phyloP scores from a whole-genome alignment of 2,888 invertebrate genomes.

The Euzetes globulus region DNA sequence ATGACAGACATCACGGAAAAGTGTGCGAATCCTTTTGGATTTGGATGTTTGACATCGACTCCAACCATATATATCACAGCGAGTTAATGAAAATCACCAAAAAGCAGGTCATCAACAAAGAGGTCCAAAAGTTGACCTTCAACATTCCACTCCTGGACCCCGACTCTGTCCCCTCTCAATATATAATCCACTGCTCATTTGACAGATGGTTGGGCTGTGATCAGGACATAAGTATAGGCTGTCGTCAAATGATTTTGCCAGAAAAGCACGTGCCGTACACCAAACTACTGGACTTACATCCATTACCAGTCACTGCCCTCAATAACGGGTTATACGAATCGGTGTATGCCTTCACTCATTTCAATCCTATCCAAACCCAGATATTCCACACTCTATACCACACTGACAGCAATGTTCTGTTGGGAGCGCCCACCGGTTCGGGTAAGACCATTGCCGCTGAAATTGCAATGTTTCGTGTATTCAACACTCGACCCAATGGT shows the following conservation, averaged over 20 bases:
- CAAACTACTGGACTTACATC: slow-evolving; percentile 73
- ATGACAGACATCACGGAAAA: slow-evolving; percentile 78
- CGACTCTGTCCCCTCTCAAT: slow-evolving; percentile 75
- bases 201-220: slow-evolving; percentile 70
- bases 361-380: slow-evolving; percentile 98
- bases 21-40: slow-evolving; percentile 88
- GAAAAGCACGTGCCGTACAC: slow-evolving; percentile 35
- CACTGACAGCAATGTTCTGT: slow-evolving; percentile 81
- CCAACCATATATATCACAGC: slow-evolving; percentile 88
- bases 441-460: slow-evolving; percentile 99
- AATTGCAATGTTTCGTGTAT: slow-evolving; percentile 88
- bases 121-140: slow-evolving; percentile 77
- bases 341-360: slow-evolving; percentile 83
- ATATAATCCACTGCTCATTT: slow-evolving; percentile 75
- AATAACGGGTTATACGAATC: slow-evolving; percentile 67
- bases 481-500: slow-evolving; percentile 64
- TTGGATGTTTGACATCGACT: slow-evolving; percentile 92
- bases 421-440: slow-evolving; percentile 93
- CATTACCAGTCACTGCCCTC: slow-evolving; percentile 74
- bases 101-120: slow-evolving; percentile 64
- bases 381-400: slow-evolving; percentile 94
- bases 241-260: slow-evolving; percentile 30
- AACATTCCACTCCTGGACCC: slow-evolving; percentile 80
- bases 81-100: slow-evolving; percentile 79
- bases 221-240: slow-evolving; percentile 52